phyloP scores from a whole-genome alignment of 2,797 vertebrate species.

The Chrysocyon brachyurus region DNA sequence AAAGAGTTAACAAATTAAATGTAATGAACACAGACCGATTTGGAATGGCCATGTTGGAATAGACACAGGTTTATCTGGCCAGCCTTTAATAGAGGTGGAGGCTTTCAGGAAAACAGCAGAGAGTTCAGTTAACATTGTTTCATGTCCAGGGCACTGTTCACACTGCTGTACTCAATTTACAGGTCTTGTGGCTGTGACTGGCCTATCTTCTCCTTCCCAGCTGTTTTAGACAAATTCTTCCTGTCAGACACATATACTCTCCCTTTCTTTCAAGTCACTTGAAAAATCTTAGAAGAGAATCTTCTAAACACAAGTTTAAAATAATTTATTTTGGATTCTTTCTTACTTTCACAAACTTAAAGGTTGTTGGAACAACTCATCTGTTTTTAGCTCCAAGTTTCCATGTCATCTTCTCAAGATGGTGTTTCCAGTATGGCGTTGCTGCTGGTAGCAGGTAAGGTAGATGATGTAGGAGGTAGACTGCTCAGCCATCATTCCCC shows the following conservation, averaged over 20 bases:
- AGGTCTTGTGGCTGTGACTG: background rate
- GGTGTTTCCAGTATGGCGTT: background rate
- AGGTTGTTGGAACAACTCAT: background rate
- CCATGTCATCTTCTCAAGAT: too few relatives aligned
- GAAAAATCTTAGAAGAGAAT: background rate
- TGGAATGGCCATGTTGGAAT: background rate
- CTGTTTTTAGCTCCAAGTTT: background rate
- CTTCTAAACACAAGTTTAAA: background rate
- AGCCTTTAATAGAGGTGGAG: background rate
- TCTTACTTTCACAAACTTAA: background rate
- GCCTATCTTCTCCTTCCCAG: background rate
- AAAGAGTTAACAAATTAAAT: background rate
- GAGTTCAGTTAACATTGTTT: background rate
- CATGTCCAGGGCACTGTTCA: accelerated
- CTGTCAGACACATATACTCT: background rate
- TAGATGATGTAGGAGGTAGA: too few relatives aligned
- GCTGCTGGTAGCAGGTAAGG: background rate
- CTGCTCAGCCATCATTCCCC: background rate
- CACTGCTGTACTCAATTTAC: background rate
- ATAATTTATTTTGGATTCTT: background rate
- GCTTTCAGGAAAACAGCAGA: background rate
- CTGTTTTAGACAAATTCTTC: background rate
- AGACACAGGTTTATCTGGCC: background rate
- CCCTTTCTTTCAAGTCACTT: background rate
- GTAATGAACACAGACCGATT: background rate